Evolutionary conservation across 2,113 vertebrate species (phyloP).

Genomic region (Cinclus mexicanus): DNA sequence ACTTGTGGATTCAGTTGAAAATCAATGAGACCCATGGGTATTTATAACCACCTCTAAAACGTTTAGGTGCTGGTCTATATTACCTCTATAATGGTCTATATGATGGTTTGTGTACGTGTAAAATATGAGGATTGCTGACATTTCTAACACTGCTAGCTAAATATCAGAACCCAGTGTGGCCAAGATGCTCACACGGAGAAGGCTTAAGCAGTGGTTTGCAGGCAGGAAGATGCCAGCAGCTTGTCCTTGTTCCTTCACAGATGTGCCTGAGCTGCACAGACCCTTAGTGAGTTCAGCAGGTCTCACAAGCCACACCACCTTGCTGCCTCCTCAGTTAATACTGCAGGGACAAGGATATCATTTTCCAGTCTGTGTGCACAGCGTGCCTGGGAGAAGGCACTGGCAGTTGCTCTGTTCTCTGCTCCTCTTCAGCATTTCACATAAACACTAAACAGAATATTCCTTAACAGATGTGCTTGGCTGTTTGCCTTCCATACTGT

Average conservation of each 20-base stretch:
- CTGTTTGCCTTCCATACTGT: not conserved
- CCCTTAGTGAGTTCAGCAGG: not conserved
- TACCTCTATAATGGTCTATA: not conserved
- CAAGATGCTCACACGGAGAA: not conserved
- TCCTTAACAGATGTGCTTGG: not conserved
- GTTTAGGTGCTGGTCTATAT: not conserved
- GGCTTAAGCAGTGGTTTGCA: not conserved
- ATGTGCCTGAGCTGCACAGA: not conserved
- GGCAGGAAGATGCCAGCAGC: not conserved
- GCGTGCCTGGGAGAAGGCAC: not conserved
- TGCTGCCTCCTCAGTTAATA: not conserved
- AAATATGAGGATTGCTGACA: not conserved
- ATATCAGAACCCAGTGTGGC: not conserved
- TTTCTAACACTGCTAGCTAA: not conserved
- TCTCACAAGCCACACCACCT: not conserved
- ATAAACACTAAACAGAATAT: not conserved
- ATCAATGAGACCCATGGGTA: not conserved
- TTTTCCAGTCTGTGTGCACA: not conserved
- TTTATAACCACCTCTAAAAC: not conserved
- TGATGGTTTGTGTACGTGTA: not conserved
- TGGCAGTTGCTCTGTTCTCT: not conserved
- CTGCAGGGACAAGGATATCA: accelerated
- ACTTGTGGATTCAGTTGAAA: not conserved
- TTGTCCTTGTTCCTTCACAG: not conserved
- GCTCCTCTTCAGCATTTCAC: not conserved